Conservation (phyloP, 2,888 invertebrate genomes). For the Drosophila rellima region DNA sequence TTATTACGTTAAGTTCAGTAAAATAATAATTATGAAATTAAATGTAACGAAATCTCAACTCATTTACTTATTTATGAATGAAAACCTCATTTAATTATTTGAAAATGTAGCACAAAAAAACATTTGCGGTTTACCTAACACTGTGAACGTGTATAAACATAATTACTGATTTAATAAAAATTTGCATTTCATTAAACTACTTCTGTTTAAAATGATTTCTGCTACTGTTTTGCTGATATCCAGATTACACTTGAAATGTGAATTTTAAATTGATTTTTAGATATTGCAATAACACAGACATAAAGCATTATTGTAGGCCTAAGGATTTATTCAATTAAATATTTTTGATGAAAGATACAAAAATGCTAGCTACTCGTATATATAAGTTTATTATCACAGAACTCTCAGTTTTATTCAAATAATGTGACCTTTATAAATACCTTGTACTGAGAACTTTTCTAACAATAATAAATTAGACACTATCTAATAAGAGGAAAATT, state of each 20-base stretch:
- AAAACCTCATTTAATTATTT: constrained; percentile 59
- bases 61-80: constrained; percentile 30
- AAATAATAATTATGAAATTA: background rate
- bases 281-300: background rate
- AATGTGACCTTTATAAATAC: background rate
- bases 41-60: constrained; percentile 1
- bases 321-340: background rate
- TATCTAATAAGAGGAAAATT: background rate
- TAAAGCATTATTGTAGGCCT: background rate
- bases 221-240: constrained; percentile 19
- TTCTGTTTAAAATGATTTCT: constrained; percentile 9
- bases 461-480: background rate
- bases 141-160: constrained; percentile 54
- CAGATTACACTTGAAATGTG: background rate
- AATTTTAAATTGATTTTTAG: background rate
- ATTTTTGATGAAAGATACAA: too few relatives aligned
- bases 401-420: too few relatives aligned
- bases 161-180: constrained; percentile 75
- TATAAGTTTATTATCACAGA: background rate
- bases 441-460: background rate
- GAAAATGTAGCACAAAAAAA: constrained; percentile 45
- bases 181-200: constrained; percentile 55
- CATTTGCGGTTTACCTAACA: constrained; percentile 55
- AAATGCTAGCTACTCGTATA: background rate
- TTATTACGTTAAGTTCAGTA: background rate